Evolutionary conservation across 2,113 vertebrate genomes (phyloP).

Genomic region (Dasyurus viverrinus): DNA sequence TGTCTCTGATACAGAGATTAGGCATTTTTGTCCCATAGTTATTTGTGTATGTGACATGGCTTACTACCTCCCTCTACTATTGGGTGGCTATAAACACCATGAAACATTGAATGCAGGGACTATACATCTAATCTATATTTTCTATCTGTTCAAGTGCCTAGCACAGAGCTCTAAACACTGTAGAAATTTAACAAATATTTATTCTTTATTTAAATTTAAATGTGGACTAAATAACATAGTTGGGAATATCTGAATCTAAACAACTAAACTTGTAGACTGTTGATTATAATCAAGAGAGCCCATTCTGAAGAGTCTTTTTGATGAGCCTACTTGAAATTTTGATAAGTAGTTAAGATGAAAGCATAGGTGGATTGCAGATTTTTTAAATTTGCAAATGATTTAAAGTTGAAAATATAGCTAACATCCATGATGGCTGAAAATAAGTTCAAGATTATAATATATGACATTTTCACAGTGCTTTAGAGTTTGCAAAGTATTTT

Average conservation of each 20-base stretch:
- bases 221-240: neutral
- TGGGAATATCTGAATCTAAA: neutral
- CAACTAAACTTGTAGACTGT: neutral
- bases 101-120: neutral
- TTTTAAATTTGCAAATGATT: neutral
- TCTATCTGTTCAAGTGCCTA: neutral
- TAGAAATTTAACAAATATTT: neutral
- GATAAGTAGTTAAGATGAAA: neutral
- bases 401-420: neutral
- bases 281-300: neutral
- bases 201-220: neutral
- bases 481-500: neutral
- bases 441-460: neutral
- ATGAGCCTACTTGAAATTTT: neutral
- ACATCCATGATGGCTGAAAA: neutral
- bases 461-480: neutral
- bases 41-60: neutral
- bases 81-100: neutral
- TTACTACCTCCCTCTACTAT: neutral
- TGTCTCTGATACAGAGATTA: neutral
- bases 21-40: neutral
- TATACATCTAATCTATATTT: neutral
- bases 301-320: neutral
- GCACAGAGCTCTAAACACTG: neutral
- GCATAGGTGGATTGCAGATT: neutral